Base-by-base conservation (phyloP, 2,797 vertebrate genomes). In the Pachyuromys duprasi region DNA sequence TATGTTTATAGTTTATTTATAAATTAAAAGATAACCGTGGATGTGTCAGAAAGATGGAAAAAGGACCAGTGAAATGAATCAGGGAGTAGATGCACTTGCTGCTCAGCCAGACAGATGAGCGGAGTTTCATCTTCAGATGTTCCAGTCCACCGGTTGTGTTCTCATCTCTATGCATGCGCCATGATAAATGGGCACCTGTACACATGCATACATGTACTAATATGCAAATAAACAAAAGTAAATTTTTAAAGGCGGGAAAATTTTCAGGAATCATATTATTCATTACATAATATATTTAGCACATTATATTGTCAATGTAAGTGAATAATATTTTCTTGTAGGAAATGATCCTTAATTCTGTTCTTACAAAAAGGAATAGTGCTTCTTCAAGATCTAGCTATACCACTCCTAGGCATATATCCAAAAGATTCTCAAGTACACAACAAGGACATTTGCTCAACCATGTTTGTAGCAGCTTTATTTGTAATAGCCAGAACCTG, bases 1-100 rank as follows among this genome's bases (percentile, higher is more conserved):
- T 84, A 42, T 82, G 28, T 78, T 93, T 96, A 17, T 90, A 75
- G 42, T 36, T 74, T 72, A 69, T 84, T 82, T 84, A 55, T 15
- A 86, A 86, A 90, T 80, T n/a, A 39, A n/a, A 8, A 36, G 22
- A 31, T 31, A 90, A 79, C 5, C 87, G 78, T 95, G 42, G 2
- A 36, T 86, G 45, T 90, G 18, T 42, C 42, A 55, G 36, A 88
- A 84, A 89, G 17, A 13, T 89, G 39, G 69, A 42, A 22, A 57
- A 72, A 55, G 45, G 13, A 36, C 20, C 13, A 55, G n/a, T 72
- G n/a, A 36, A 39, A 57, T 28, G 8, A 17, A 9, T 39, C 49
- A 4, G 67, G 26, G 20, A 45, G n/a, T 28, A 28, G 18, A 57
- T n/a, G 24, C 24, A 7, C 33, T 72, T 9, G 69, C 15, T 24